Conservation (phyloP, 2,113 vertebrate genomes). For the Paramisgurnus dabryanus region DNA sequence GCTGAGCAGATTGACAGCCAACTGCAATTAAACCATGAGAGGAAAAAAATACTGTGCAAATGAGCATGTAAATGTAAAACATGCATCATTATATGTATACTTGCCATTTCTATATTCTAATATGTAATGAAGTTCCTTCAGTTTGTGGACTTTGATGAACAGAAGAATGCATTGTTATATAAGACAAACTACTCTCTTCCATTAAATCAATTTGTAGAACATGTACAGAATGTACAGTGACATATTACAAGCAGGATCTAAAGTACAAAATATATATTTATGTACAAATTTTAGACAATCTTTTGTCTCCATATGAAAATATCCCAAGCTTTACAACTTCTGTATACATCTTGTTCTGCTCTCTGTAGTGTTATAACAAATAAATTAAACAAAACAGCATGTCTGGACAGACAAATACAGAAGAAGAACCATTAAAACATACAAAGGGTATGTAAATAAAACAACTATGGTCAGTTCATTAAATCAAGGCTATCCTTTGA, state of each 20-base stretch:
- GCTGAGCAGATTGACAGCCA: constrained; percentile 46
- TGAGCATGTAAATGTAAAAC: constrained; percentile 46
- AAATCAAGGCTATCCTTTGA: constrained; percentile 53
- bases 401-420: constrained; percentile 44
- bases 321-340: constrained; percentile 47
- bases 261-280: constrained; percentile 60
- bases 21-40: constrained; percentile 46
- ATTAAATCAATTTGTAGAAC: constrained; percentile 39
- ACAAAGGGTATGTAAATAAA: constrained; percentile 51
- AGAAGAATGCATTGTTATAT: constrained; percentile 21
- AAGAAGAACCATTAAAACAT: constrained; percentile 43
- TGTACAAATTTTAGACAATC: constrained; percentile 55
- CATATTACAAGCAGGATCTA: constrained; percentile 53
- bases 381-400: constrained; percentile 54
- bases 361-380: constrained; percentile 61
- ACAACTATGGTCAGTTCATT: constrained; percentile 49
- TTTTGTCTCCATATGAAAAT: constrained; percentile 56
- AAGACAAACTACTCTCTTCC: constrained; percentile 33
- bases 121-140: constrained; percentile 21
- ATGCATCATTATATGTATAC: constrained; percentile 30
- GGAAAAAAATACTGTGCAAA: constrained; percentile 43
- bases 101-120: constrained; percentile 22
- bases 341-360: constrained; percentile 57
- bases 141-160: constrained; percentile 42
- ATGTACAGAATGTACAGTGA: constrained; percentile 50